Evolutionary conservation across 2,888 invertebrate species (phyloP).

Genomic region (Scaptomyza reducta): DNA sequence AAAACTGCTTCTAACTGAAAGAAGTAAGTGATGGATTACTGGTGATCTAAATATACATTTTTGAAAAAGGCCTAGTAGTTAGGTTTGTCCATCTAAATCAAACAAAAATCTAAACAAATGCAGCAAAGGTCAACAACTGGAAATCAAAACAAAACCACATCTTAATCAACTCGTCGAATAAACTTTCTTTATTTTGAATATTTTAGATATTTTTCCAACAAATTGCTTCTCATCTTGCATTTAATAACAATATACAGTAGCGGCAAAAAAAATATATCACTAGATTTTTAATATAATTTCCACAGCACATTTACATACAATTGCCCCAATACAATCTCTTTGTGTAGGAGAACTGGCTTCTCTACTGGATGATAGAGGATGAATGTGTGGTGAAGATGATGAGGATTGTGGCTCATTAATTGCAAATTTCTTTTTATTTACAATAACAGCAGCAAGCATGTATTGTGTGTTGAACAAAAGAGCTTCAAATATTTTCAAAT

Average conservation of each 20-base stretch:
- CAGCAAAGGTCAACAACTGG: too few species aligned
- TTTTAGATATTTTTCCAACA: conserved; percentile 21
- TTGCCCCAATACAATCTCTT: conserved; percentile 38
- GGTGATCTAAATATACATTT: background rate
- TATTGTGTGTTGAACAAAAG: conserved; percentile 52
- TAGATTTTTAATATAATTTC: conserved; percentile 55
- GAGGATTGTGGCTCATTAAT: conserved; percentile 59
- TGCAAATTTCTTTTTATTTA: conserved; percentile 62
- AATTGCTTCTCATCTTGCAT: conserved; percentile 32
- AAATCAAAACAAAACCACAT: background rate
- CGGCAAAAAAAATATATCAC: conserved; percentile 48
- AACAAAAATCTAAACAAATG: too few species aligned
- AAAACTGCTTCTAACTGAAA: background rate
- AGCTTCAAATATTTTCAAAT: conserved; percentile 48
- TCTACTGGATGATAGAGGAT: background rate
- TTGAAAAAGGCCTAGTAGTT: background rate
- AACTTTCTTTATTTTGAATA: background rate
- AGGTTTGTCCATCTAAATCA: background rate
- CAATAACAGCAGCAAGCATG: conserved; percentile 34
- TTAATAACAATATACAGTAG: conserved; percentile 25
- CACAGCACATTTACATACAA: conserved; percentile 69
- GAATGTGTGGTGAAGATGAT: background rate
- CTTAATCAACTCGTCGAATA: conserved; percentile 23
- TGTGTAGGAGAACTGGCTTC: conserved; percentile 11
- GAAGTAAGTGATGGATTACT: background rate